Base-by-base conservation (phyloP, 2,113 vertebrate genomes). In the Macrotus californicus region DNA sequence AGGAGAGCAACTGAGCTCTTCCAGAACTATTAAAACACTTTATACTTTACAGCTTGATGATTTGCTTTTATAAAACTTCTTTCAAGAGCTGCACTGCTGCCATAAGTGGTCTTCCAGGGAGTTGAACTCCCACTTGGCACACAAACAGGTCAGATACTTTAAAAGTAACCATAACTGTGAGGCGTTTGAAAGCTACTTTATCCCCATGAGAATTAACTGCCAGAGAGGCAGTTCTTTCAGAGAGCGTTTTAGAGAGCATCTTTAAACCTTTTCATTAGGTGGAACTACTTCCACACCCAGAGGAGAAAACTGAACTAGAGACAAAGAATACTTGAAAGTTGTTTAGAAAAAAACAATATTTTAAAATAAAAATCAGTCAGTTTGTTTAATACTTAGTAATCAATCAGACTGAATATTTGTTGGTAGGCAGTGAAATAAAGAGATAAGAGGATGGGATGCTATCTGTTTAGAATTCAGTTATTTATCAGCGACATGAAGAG, bases 131-230 rank as follows among this genome's bases (percentile, higher is more conserved):
- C 31, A 22, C 48, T 54, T 76, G 70, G 14, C 43, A 52, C 39
- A 89, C 72, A 94, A 86, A 87, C 56, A 48, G 69, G 88, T 94
- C 88, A 94, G 89, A 94, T 18, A 87, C 92, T 94, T 93, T 80
- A 91, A 82, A 87, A 59, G 46, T 43, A 88, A 79, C 85, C 36
- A 64, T 61, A 54, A 48, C 9, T 69, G 13, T 34, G 48, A 95
- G 61, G 48, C 19, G 34, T 59, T 79, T 92, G 85, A 85, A 94
- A 96, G 95, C 64, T 75, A 50, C 77, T 88, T 82, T 73, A 39
- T 15, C 31, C 69, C 43, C 12, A 0, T 34, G 67, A 48, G 94
- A 94, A 80, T 80, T 61, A 84, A 84, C 72, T 81, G 54, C 72
- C 66, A 75, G 81, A 77, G 66, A 75, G 13, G 14, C 16, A 15